Conservation (phyloP, 2,888 invertebrate species). For the Heliconius ismenius region DNA sequence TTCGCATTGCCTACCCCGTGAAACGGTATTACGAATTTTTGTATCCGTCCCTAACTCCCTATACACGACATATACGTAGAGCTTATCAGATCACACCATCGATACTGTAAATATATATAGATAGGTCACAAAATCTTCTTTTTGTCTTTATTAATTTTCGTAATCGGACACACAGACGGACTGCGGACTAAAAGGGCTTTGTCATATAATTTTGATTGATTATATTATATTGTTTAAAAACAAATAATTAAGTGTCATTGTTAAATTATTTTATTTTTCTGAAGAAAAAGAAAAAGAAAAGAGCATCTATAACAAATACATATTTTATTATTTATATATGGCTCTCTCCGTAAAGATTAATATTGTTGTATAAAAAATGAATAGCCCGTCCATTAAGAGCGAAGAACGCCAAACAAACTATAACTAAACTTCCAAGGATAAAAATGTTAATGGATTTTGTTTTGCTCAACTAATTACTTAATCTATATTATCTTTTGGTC, state of each 20-base stretch:
- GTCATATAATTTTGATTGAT: not conserved
- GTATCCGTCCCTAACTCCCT: not conserved
- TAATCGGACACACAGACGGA: too few species aligned
- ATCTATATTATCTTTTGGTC: not conserved
- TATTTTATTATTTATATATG: not conserved
- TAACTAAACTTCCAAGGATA: conserved; percentile 11
- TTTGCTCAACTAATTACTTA: conserved; percentile 11
- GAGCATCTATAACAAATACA: too few species aligned
- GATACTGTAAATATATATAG: too few species aligned
- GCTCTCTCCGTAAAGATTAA: not conserved
- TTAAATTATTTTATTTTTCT: too few species aligned
- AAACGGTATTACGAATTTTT: not conserved
- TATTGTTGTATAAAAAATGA: not conserved
- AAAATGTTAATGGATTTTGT: conserved; percentile 17
- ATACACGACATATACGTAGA: not conserved
- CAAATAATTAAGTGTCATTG: too few species aligned
- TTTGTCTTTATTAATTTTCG: too few species aligned
- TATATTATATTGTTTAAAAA: not conserved
- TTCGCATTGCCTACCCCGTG: not conserved
- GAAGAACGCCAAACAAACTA: not conserved
- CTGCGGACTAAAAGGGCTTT: not conserved
- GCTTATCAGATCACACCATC: too few species aligned
- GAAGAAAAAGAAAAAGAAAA: too few species aligned
- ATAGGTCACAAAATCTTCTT: too few species aligned
- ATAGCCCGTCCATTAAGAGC: not conserved